phyloP scores from a whole-genome alignment of 2,113 vertebrate species.

The Riparia riparia region DNA sequence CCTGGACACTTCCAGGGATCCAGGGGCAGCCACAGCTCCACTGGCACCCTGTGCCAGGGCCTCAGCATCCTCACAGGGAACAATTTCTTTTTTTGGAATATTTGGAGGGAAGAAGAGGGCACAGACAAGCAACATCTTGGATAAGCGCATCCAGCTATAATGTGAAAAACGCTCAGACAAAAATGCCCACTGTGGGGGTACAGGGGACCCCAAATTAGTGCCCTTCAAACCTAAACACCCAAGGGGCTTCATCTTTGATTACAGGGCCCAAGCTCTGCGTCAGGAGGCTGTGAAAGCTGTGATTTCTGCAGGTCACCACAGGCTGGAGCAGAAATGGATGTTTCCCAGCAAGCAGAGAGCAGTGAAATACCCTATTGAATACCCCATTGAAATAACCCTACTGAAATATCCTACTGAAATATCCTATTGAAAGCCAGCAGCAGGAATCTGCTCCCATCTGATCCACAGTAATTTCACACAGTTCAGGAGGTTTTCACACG shows the following conservation, averaged over 20 bases:
- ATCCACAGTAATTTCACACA: not conserved
- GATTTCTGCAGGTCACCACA: not conserved
- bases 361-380: conserved; percentile 26
- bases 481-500: conserved; percentile 40
- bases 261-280: not conserved
- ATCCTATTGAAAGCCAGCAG: not conserved
- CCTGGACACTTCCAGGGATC: not conserved
- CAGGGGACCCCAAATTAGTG: not conserved
- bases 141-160: not conserved
- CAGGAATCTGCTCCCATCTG: not conserved
- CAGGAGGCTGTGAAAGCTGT: not conserved
- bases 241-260: not conserved
- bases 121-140: not conserved
- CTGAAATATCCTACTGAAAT: conserved; percentile 23
- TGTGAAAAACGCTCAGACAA: not conserved
- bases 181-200: not conserved
- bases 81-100: not conserved
- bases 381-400: not conserved
- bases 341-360: conserved; percentile 14
- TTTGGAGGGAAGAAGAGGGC: not conserved
- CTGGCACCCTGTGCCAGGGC: not conserved
- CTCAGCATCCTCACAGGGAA: not conserved
- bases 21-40: not conserved
- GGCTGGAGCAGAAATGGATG: not conserved
- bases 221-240: not conserved